Base-by-base conservation (phyloP, 2,797 vertebrate species). In the Hoplostethus atlanticus region DNA sequence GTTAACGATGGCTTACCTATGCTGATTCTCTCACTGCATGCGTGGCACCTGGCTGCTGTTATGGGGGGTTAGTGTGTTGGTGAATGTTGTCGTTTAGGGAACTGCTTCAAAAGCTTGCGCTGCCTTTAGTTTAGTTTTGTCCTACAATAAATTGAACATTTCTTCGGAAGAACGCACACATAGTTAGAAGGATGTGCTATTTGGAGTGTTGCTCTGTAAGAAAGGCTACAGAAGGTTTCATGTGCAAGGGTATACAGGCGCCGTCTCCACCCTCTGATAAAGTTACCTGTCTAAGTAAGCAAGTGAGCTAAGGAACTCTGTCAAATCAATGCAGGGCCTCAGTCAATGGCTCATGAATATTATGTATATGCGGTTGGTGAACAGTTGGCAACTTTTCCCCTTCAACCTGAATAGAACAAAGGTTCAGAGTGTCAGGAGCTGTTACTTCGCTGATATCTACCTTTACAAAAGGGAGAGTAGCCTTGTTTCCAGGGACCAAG, bases 401-500 rank as follows among this genome's bases (percentile, higher is more conserved):
- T 67, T 71, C 3, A 17, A 56, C 54, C 71, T 71, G 44, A 72
- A 54, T 36, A 53, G 42, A 75, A 78, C 61, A 73, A 71, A 68
- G 67, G 76, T 64, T 63, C 50, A 11, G 25, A 60, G 42, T 69
- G 58, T 80, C 68, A 71, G 69, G 55, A 78, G 75, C 77, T 68
- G 64, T 56, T 56, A 69, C 75, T 75, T 62, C 59, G 73, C 62
- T 80, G 57, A 81, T 71, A 64, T 80, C 63, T 73, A 15, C 34
- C 57, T 76, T 77, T 63, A 57, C 52, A 77, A 72, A 81, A 82
- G 25, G 70, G 62, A 77, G 68, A 77, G 61, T 17, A 64, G 74
- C 73, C 71, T 80, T 71, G 77, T 87, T 89, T 89, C 76, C 46
- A 67, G 75, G 79, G 80, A 84, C 71, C 62, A 48, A 72, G 77